Base-by-base conservation (phyloP, 1,140 invertebrate genomes). In the Hetaerina americana region DNA sequence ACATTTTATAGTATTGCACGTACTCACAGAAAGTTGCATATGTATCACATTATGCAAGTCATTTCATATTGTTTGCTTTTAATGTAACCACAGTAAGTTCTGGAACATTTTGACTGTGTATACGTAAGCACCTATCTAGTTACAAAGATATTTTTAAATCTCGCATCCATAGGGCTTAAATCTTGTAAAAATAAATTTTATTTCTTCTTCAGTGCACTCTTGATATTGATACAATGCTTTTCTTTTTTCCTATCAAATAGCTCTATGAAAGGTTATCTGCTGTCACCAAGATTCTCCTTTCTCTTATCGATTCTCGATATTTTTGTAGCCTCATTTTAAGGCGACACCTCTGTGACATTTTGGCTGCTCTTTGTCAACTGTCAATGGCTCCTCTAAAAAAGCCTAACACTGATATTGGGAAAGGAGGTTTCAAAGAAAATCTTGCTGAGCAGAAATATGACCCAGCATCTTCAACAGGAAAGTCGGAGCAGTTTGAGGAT, bases 321-420 rank as follows among this genome's bases (percentile, higher is more conserved):
- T 74, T 86, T 57, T 78, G 78, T 67, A 77, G 79, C 66, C 73
- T 80, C 5, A 75, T 85, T 25, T 28, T 85, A 27, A 71, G 78
- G 22, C 77, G 81, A 70, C 77, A 82, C 77, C 68, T 86, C 18
- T 79, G 78, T 68, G 80, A 83, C 71, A 40, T 91, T 73, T 78
- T 93, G 66, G 86, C 85, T 74, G 84, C 85, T 8, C 78, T 92
- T n/a, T 85, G 90, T 75, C 90, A 92, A 80, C 79, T 92, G 70
- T 82, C 85, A 27, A 86, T 86, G 82, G 87, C 85, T 26, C 87
- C 87, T 71, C 76, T 90, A 26, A 85, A 82, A 69, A 87, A 87
- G 79, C 88, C 87, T 27, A 72, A 40, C 26, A 24, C 27, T 27
- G 26, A 26, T 69, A 24, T 27, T 66, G 24, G 66, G 15, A n/a